Base-by-base conservation (phyloP, 1,140 invertebrate genomes). In the Melanaphis sacchari region DNA sequence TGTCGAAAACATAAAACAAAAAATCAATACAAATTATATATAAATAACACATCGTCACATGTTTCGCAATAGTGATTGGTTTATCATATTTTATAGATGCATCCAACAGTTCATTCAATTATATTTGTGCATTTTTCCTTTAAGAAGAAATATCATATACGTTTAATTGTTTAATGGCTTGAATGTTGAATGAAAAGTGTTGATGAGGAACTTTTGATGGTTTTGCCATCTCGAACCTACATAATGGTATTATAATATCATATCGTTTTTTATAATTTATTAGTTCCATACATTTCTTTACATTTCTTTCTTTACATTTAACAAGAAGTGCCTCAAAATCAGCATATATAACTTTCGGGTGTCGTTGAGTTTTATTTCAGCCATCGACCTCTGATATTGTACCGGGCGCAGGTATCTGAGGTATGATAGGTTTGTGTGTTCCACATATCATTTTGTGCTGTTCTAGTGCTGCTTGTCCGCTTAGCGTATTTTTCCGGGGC, bases 11-110 rank as follows among this genome's bases (percentile, higher is more conserved):
- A 38, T 4, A 15, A 18, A 82, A 38, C 41, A 24, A 85, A 22
- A 96, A 24, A 96, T 96, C 95, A 97, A 97, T 97, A 95, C 97
- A 98, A 93, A 98, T 98, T 94, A 98, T 97, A 95, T 98, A 98
- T 94, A 98, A 95, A 22, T 98, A 96, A 95, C 97, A 98, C 36
- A 97, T 96, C 38, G 97, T 97, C 11, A 98, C 96, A 94, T 96
- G 96, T 31, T 97, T 96, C 95, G 97, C 97, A 43, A 98, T 96
- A 95, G 98, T 96, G 94, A 97, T 84, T 59, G 21, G 5, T 31
- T 52, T 26, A 38, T 66, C 0, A 18, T 49, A 18, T 11, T 43
- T 41, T 43, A 18, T 11, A 1, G 88, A 90, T 21, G 21, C 43
- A 24, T 88, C 26, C 4, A 54, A 94, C 93, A 99, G 94, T 94